These are phyloP conservation scores for Neodiprion pinetum DNA, from an alignment of 1,140 invertebrate species.

Conservation along the genomic window DNA sequence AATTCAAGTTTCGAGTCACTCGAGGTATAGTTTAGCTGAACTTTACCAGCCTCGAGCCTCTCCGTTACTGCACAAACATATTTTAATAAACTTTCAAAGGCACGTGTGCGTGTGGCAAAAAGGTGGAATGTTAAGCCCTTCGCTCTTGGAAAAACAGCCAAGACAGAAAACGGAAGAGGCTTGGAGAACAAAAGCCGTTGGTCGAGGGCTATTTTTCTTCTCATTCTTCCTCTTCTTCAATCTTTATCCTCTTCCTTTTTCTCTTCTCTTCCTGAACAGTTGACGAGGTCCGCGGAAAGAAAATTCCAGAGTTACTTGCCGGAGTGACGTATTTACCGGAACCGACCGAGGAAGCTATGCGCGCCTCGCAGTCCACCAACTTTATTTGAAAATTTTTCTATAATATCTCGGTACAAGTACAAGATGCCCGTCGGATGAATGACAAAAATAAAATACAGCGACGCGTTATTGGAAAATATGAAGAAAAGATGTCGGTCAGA, in stretches of 20 bases:
- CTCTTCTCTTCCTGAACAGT: not conserved
- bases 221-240: too few species aligned
- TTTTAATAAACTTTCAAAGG: not conserved
- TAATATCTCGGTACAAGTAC: not conserved
- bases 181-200: not conserved
- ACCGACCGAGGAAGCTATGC: too few species aligned
- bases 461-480: not conserved
- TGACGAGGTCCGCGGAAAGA: not conserved
- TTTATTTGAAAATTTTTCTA: not conserved
- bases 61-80: not conserved
- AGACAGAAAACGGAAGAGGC: not conserved
- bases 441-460: not conserved
- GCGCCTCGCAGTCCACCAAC: not conserved
- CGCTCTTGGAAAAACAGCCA: not conserved
- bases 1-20: constrained; percentile 33
- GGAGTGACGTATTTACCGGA: not conserved
- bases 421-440: not conserved
- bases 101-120: not conserved
- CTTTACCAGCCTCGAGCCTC: constrained; percentile 17
- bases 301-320: not conserved
- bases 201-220: not conserved
- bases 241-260: too few species aligned
- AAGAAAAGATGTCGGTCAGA: too few species aligned
- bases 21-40: not conserved
- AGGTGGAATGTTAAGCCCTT: not conserved